Base-by-base conservation (phyloP, 2,113 vertebrate genomes). In the Saccopteryx bilineata region DNA sequence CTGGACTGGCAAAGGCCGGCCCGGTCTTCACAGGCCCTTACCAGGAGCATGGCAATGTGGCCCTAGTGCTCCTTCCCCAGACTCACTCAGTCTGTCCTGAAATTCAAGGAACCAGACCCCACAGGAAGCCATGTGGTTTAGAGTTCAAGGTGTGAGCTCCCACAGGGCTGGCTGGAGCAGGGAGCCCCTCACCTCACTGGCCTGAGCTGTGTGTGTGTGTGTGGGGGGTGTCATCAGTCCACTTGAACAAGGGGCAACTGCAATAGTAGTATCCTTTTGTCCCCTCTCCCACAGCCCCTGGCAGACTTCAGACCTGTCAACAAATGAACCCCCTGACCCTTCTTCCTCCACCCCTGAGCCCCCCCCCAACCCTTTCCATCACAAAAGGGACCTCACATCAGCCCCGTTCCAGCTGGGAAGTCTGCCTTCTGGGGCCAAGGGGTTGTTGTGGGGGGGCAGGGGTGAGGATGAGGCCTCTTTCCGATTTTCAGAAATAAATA, bases 401-500 rank as follows among this genome's bases (percentile, higher is more conserved):
- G 56, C 50, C 66, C 90, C 9, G 3, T 58, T 11, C 33, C 31
- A 15, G 19, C 14, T 50, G n/a, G 83, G 52, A 39, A 11, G 76
- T 18, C 61, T 1, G 15, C 21, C 13, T 12, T 68, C 58, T 65
- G 63, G 31, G 87, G 23, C 50, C 28, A 54, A 65, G 33, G 80
- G 8, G 65, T 60, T 6, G 58, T 50, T 50, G 23, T 87, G 7
- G 33, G 28, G 28, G 56, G n/a, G 8, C 33, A 60, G 68, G 17
- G 52, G 24, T 63, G 63, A 95, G 46, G 71, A 68, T 46, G 31
- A 6, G 9, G 23, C 9, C 15, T 19, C 31, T 19, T 83, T 66
- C 31, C 39, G 58, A 52, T 82, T 71, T 83, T 60, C 78, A 84
- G 82, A 71, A 94, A 60, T 83, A 79, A 90, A 76, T 69, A 31